These are phyloP conservation scores for Polypedilum vanderplanki DNA, from an alignment of 1,140 invertebrate genomes.

Conservation along the genomic window DNA sequence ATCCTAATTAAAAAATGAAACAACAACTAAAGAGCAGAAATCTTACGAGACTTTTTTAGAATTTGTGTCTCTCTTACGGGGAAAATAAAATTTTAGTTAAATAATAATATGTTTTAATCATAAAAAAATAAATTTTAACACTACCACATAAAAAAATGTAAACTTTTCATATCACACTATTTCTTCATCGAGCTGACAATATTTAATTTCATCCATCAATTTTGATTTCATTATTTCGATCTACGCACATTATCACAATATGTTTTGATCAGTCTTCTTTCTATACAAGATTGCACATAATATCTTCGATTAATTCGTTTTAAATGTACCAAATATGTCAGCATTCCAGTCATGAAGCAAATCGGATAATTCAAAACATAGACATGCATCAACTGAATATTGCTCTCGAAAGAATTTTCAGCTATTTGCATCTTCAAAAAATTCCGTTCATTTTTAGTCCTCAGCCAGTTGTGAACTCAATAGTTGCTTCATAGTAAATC, in stretches of 20 bases:
- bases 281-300: background rate
- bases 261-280: background rate
- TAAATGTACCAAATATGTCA: background rate
- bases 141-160: too few species aligned
- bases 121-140: too few species aligned
- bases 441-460: slow-evolving; percentile 9
- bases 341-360: background rate
- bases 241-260: background rate
- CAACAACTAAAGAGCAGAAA: too few species aligned
- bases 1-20: too few species aligned
- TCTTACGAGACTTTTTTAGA: too few species aligned
- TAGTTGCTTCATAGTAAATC: background rate
- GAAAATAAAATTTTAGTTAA: too few species aligned
- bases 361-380: background rate
- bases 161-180: background rate
- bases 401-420: background rate
- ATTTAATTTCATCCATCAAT: background rate
- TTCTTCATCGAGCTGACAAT: background rate
- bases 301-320: background rate
- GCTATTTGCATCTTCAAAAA: background rate
- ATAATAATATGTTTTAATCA: too few species aligned
- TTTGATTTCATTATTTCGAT: background rate
- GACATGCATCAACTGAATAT: slow-evolving; percentile 20
- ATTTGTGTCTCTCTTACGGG: too few species aligned
- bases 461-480: background rate